Evolutionary conservation across 1,140 invertebrate species (phyloP).

Genomic region (Linepithema humile): DNA sequence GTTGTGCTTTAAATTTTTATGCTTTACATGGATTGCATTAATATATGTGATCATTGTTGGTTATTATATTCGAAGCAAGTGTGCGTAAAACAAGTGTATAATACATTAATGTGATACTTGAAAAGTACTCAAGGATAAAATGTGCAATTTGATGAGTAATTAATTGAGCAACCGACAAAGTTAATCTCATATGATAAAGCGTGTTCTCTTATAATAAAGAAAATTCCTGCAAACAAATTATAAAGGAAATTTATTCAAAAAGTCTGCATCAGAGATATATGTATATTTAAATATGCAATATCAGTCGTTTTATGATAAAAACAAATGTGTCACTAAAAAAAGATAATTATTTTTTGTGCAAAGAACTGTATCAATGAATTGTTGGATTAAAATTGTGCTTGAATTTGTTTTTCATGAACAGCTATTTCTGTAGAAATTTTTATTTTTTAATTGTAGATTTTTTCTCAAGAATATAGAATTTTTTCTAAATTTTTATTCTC

Average conservation of each 20-base stretch:
- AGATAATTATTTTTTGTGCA: not conserved
- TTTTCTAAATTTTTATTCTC: no score
- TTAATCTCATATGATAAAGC: slow-evolving; percentile 19
- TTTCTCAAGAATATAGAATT: not conserved
- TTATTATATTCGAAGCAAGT: not conserved
- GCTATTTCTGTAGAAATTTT: not conserved
- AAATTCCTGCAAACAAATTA: not conserved
- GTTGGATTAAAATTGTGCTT: not conserved
- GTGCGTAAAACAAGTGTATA: not conserved
- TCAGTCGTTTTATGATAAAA: not conserved
- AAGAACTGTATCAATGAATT: not conserved
- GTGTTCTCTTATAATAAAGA: not conserved
- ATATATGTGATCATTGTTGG: not conserved
- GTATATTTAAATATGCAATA: not conserved
- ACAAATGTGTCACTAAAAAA: not conserved
- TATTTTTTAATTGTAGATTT: not conserved
- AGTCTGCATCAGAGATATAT: not conserved
- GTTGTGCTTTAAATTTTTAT: not conserved
- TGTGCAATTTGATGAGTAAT: slow-evolving; percentile 23
- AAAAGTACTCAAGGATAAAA: not conserved
- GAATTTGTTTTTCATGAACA: not conserved
- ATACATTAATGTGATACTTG: not conserved
- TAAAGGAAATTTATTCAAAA: not conserved
- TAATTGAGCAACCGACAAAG: not conserved
- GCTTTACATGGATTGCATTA: not conserved